Percentiles rank a stretch among this genome's conserved stretches.
These are phyloP conservation scores for Papilio polyxenes DNA, from an alignment of 1,140 invertebrate genomes.

Conservation along the genomic window DNA sequence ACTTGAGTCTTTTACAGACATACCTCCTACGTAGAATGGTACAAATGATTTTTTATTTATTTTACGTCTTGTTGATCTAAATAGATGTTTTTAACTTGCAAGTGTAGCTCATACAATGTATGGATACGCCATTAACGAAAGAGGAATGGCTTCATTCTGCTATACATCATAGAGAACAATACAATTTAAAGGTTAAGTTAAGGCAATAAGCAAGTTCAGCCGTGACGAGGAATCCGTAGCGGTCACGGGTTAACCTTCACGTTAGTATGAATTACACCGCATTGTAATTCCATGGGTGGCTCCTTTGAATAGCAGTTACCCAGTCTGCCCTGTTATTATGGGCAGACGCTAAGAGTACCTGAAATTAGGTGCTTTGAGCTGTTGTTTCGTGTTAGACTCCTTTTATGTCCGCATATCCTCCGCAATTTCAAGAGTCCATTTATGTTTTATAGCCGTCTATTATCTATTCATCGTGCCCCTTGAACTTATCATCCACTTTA, in stretches of 20 bases:
- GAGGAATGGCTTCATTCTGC: not conserved
- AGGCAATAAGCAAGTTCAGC: not conserved
- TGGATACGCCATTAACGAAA: not conserved
- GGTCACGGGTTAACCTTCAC: slow-evolving; percentile 59
- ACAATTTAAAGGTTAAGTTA: slow-evolving; percentile 14
- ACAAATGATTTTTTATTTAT: too few species aligned
- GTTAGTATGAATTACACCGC: slow-evolving; percentile 57
- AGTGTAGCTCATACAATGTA: not conserved
- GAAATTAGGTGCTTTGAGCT: slow-evolving; percentile 51
- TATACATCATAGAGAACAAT: slow-evolving; percentile 3
- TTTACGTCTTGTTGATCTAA: not conserved
- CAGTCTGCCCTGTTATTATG: slow-evolving; percentile 63
- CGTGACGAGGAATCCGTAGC: slow-evolving; percentile 45
- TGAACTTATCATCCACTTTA: slow-evolving; percentile 33
- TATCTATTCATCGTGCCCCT: slow-evolving; percentile 37
- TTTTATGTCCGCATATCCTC: slow-evolving; percentile 39
- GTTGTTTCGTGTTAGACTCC: slow-evolving; percentile 42
- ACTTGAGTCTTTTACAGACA: not conserved
- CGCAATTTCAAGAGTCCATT: slow-evolving; percentile 29
- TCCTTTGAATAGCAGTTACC: slow-evolving; percentile 66
- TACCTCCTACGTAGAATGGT: not conserved
- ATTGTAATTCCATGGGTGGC: slow-evolving; percentile 55
- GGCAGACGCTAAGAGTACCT: slow-evolving; percentile 51
- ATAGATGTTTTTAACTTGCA: not conserved
- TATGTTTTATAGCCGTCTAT: slow-evolving; percentile 31